phyloP scores from a whole-genome alignment of 2,113 vertebrate species.

The Osmerus eperlanus region DNA sequence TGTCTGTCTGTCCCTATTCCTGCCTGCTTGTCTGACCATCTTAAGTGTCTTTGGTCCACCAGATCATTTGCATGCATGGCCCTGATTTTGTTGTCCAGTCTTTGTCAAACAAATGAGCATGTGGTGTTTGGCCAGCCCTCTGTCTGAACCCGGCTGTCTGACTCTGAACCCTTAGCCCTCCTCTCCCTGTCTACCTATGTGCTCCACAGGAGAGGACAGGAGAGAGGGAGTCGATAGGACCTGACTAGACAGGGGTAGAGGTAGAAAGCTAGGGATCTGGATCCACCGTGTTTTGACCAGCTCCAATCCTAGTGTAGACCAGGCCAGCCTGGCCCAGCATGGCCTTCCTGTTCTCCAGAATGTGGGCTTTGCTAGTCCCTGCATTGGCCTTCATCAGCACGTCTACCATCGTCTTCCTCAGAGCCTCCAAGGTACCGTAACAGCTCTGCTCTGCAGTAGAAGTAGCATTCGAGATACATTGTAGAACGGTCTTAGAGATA shows the following conservation, averaged over 20 bases:
- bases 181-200: too few relatives aligned
- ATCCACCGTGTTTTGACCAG: neutral
- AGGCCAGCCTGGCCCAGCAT: conserved; percentile 15
- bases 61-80: conserved; percentile 50
- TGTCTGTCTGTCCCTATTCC: neutral
- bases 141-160: conserved; percentile 3
- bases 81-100: conserved; percentile 30
- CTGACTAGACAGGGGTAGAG: too few relatives aligned
- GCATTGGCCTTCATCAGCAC: conserved; percentile 29
- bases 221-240: too few relatives aligned
- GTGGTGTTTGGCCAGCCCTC: conserved; percentile 12
- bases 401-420: conserved; percentile 33
- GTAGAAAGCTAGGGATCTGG: too few relatives aligned
- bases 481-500: too few relatives aligned
- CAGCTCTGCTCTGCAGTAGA: conserved; percentile 1
- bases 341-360: conserved; percentile 37
- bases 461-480: neutral
- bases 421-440: conserved; percentile 46
- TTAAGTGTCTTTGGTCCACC: conserved; percentile 6
- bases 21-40: neutral
- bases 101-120: conserved; percentile 50
- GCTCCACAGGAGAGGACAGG: too few relatives aligned
- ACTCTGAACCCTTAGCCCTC: neutral
- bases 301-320: neutral
- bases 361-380: conserved; percentile 38